Evolutionary conservation across 2,888 invertebrate species (phyloP), one percentile per base, ranked within the genome.

Genomic region (Xanthorhoe spadicearia): DNA sequence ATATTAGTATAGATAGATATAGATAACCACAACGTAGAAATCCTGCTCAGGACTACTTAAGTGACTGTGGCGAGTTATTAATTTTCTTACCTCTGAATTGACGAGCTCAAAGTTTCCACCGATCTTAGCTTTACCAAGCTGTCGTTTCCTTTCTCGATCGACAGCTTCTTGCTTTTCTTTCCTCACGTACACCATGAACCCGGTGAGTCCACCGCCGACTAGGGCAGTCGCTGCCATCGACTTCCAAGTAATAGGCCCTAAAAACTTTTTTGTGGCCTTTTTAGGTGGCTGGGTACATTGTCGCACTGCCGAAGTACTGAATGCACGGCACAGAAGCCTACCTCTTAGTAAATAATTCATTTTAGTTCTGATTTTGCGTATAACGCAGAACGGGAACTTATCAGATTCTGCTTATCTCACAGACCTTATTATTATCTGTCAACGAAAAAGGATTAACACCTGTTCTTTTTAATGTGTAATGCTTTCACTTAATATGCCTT

Each of bases 61-160:
- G 38, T 43, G 38, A 13, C 5, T 32, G 8, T 43, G 3, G 3
- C 3, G 13, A 13, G 38, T 53, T 10, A 58, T 9, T n/a, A 3
- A 3, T 15, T 13, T 2, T 48, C 58, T 74, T 76, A 92, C 93
- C 86, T 95, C 89, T 2, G 95, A 88, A 87, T 97, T 95, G 0
- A 97, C 88, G 32, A 99, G 88, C 78, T 98, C 97, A 94, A 99
- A 99, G 38, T 94, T 91, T 5, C 99, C 99, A 43, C 99, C 99
- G 71, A 99, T 98, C 55, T 96, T 94, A 1, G 97, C 97, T 89
- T 98, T 98, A 0, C 99, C 99, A 7, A 99, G 88, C 76, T 96
- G 95, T 64, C 96, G 93, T 78, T 96, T 96, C 46, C 98, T 94
- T 79, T 98, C 97, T 51, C 94, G 95, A 60, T 96, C 94, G 8